Evolutionary conservation across 2,797 vertebrate genomes (phyloP).

Genomic region (Neomorphus geoffroyi): DNA sequence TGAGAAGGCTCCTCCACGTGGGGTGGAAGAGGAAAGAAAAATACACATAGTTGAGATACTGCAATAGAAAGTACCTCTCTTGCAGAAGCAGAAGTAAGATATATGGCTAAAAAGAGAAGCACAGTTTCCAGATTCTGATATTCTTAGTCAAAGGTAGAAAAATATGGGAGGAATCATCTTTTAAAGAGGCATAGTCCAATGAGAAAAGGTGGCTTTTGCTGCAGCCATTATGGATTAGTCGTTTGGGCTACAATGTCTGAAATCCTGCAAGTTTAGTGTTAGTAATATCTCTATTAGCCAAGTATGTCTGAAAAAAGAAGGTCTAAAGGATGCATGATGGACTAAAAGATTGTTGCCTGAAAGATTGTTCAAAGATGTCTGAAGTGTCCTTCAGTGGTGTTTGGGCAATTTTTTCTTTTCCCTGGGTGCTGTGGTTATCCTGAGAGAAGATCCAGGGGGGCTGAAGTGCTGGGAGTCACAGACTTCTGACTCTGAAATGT

Average conservation of each 20-base stretch:
- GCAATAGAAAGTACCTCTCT: background rate
- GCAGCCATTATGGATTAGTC: background rate
- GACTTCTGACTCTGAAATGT: background rate
- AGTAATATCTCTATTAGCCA: background rate
- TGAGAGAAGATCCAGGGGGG: background rate
- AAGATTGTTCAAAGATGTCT: background rate
- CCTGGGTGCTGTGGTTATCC: background rate
- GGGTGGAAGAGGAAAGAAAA: background rate
- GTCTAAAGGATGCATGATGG: background rate
- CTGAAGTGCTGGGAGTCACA: background rate
- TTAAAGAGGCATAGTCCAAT: background rate
- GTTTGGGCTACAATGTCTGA: background rate
- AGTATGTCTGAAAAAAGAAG: background rate
- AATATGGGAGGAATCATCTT: background rate
- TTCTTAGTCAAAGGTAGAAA: background rate
- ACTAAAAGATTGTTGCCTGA: background rate
- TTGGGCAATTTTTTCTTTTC: background rate
- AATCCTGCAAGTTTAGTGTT: background rate
- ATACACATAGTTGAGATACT: fast-evolving
- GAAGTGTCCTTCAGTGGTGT: background rate
- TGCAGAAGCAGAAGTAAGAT: background rate
- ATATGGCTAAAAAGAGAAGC: background rate
- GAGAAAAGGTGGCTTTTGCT: background rate
- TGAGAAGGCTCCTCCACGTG: background rate
- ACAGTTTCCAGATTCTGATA: background rate